phyloP scores from a whole-genome alignment of 2,113 vertebrate species.

The Todiramphus saurophagus region DNA sequence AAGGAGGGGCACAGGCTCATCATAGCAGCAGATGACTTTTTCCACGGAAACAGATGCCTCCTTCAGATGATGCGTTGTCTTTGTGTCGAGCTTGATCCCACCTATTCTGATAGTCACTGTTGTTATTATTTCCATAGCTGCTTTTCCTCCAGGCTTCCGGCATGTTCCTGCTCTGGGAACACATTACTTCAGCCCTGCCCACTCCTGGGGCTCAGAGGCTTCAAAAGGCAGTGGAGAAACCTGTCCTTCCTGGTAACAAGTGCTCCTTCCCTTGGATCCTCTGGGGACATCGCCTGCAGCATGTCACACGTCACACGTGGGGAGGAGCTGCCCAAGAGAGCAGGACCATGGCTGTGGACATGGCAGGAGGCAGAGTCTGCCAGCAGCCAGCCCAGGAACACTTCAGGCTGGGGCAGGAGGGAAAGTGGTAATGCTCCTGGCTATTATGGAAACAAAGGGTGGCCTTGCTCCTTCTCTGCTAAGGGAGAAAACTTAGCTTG shows the following conservation, averaged over 20 bases:
- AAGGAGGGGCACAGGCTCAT: not conserved
- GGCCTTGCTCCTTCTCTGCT: not conserved
- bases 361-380: not conserved
- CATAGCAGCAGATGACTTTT: not conserved
- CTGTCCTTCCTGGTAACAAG: constrained; percentile 2
- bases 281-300: rapidly evolving
- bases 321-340: not conserved
- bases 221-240: not conserved
- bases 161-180: not conserved
- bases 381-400: not conserved
- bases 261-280: not conserved
- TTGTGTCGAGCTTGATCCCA: not conserved
- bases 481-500: not conserved
- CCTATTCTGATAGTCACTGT: not conserved
- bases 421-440: not conserved
- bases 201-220: not conserved
- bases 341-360: not conserved
- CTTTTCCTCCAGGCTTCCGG: constrained; percentile 16
- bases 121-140: not conserved
- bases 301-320: rapidly evolving
- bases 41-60: constrained; percentile 5
- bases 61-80: not conserved
- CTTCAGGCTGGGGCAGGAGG: not conserved
- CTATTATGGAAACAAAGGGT: not conserved
- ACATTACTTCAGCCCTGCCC: not conserved